Percentiles rank a stretch among this genome's conserved stretches.
phyloP scores from a whole-genome alignment of 2,113 vertebrate species.

The Clarias batrachus region DNA sequence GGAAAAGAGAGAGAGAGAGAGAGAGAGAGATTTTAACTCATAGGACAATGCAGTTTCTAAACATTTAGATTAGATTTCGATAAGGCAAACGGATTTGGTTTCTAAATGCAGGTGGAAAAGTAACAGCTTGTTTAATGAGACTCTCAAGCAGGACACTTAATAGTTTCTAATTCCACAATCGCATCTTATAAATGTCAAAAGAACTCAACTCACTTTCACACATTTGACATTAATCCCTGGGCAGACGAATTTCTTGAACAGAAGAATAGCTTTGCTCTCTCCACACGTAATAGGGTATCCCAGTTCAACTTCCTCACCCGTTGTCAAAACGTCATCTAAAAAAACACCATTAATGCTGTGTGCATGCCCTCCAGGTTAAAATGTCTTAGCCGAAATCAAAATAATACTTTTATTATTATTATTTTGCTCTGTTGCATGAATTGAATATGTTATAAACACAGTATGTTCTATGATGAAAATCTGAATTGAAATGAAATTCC shows the following conservation, averaged over 20 bases:
- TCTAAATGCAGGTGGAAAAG: not conserved
- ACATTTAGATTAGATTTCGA: not conserved
- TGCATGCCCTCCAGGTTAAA: not conserved
- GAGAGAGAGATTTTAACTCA: not conserved
- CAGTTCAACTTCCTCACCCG: conserved; percentile 87
- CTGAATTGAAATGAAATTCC: not conserved
- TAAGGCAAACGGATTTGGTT: not conserved
- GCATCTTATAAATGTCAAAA: not conserved
- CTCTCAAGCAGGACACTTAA: conserved; percentile 8
- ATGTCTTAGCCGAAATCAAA: not conserved
- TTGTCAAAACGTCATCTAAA: conserved; percentile 77
- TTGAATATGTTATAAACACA: not conserved
- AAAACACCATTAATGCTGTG: not conserved
- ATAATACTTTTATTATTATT: not conserved
- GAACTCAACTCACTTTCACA: conserved; percentile 82
- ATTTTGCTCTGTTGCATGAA: not conserved
- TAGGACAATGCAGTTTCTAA: not conserved
- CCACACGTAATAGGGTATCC: conserved; percentile 94
- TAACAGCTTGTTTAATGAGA: not conserved
- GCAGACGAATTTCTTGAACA: conserved; percentile 97
- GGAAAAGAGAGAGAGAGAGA: not conserved
- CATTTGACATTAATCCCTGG: conserved; percentile 98
- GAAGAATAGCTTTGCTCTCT: conserved; percentile 90
- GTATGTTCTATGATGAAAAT: not conserved
- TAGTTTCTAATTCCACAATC: not conserved